Percentiles rank a stretch among this genome's conserved stretches.
phyloP scores from a whole-genome alignment of 2,888 invertebrate genomes.

The Epistrophe grossulariae region DNA sequence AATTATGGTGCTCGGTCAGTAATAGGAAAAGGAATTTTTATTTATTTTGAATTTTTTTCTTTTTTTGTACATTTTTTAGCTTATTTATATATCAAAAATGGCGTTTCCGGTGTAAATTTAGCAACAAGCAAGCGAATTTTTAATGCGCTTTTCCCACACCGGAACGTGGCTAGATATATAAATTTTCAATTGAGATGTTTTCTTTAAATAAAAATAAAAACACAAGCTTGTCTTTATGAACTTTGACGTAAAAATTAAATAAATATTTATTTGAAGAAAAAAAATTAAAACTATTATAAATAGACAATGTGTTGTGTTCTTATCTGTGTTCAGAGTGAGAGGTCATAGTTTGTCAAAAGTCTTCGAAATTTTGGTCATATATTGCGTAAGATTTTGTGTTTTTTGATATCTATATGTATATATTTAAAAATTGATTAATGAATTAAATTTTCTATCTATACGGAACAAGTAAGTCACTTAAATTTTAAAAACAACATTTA shows the following conservation, averaged over 20 bases:
- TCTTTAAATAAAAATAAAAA: not conserved
- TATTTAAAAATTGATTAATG: no score
- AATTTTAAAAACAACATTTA: no score
- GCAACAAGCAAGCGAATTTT: slow-evolving; percentile 9
- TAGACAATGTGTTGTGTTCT: slow-evolving; percentile 1
- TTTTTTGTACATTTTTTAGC: slow-evolving; percentile 34
- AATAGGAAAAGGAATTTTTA: slow-evolving; percentile 50
- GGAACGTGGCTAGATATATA: not conserved
- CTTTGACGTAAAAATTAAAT: slow-evolving; percentile 16
- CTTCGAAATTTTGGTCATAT: slow-evolving; percentile 1
- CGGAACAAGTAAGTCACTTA: no score
- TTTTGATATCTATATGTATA: no score
- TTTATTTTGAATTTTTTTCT: slow-evolving; percentile 34
- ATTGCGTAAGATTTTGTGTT: slow-evolving; percentile 12
- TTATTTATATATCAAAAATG: slow-evolving; percentile 13
- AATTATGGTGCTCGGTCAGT: slow-evolving; percentile 7
- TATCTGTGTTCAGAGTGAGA: not conserved
- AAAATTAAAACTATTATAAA: not conserved
- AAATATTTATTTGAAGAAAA: not conserved
- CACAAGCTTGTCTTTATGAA: slow-evolving; percentile 1
- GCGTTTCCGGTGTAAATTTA: slow-evolving; percentile 67
- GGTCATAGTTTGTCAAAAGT: not conserved
- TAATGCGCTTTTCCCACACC: slow-evolving; percentile 22
- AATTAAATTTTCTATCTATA: no score
- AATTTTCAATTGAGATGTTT: slow-evolving; percentile 21